Evolutionary conservation across 2,888 invertebrate genomes (phyloP).

Genomic region (Hypsopygia costalis): DNA sequence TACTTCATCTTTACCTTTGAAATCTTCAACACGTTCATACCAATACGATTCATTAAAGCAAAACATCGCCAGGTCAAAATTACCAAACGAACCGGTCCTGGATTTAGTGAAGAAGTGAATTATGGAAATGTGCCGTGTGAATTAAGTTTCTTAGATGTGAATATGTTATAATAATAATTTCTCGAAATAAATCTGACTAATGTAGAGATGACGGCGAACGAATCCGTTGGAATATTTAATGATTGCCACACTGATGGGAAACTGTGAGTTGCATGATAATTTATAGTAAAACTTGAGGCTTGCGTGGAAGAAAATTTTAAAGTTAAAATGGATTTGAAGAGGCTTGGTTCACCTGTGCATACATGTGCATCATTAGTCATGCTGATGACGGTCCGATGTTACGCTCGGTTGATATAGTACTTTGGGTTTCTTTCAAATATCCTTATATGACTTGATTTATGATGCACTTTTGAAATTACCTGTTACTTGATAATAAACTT

Average conservation of each 20-base stretch:
- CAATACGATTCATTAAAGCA: constrained; percentile 19
- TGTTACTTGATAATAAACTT: no score
- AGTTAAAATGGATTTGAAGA: background rate
- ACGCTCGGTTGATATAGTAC: background rate
- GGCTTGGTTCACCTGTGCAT: constrained; percentile 13
- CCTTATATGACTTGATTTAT: background rate
- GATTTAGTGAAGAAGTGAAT: constrained; percentile 21
- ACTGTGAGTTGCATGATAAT: constrained; percentile 51
- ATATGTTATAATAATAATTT: background rate
- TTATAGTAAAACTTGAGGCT: no score
- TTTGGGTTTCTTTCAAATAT: background rate
- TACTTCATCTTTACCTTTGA: constrained; percentile 19
- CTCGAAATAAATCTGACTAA: constrained; percentile 42
- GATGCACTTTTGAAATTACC: no score
- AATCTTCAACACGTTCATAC: constrained; percentile 13
- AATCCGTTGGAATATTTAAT: constrained; percentile 51
- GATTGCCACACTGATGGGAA: constrained; percentile 67
- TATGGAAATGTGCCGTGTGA: constrained; percentile 30
- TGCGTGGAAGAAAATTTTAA: no score
- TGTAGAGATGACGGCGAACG: constrained; percentile 58
- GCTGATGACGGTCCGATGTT: background rate
- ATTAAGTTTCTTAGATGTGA: constrained; percentile 4
- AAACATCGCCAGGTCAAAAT: constrained; percentile 13
- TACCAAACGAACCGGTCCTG: constrained; percentile 6
- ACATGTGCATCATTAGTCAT: constrained; percentile 14